These are phyloP conservation scores for Thymelicus sylvestris DNA, from an alignment of 2,888 invertebrate species.

Conservation along the genomic window DNA sequence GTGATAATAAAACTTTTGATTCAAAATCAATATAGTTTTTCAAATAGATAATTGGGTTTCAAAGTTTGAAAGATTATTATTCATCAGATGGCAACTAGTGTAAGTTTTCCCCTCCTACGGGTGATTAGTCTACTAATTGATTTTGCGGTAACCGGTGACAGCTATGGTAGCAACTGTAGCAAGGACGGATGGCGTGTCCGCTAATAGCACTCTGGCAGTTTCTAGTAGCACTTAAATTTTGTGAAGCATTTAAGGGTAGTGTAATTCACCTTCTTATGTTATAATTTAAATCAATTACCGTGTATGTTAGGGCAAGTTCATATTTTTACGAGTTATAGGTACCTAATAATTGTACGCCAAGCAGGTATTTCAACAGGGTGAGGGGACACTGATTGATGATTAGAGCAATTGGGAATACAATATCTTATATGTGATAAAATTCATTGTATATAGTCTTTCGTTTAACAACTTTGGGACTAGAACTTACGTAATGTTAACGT, in stretches of 20 bases:
- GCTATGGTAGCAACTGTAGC: not conserved
- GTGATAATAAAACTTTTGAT: no score
- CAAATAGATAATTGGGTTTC: not conserved
- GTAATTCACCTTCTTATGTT: not conserved
- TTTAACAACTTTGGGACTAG: no score
- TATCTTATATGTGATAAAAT: no score
- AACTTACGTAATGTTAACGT: no score
- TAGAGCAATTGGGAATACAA: no score
- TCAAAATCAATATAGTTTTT: not conserved
- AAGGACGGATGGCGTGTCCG: slow-evolving; percentile 4
- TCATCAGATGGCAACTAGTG: slow-evolving; percentile 59
- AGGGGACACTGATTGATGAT: no score
- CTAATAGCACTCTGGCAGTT: slow-evolving; percentile 8
- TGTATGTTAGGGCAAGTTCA: no score
- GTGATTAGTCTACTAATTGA: slow-evolving; percentile 71
- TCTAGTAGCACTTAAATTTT: slow-evolving; percentile 2
- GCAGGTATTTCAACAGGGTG: no score
- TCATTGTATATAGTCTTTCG: no score
- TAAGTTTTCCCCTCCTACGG: slow-evolving; percentile 56
- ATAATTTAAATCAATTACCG: not conserved
- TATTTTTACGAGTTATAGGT: no score
- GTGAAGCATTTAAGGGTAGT: not conserved
- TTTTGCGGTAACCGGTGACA: slow-evolving; percentile 45
- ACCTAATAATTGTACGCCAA: no score
- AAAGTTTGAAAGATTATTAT: slow-evolving; percentile 54